These are phyloP conservation scores for Antennarius striatus DNA, from an alignment of 2,113 vertebrate species.

Conservation along the genomic window DNA sequence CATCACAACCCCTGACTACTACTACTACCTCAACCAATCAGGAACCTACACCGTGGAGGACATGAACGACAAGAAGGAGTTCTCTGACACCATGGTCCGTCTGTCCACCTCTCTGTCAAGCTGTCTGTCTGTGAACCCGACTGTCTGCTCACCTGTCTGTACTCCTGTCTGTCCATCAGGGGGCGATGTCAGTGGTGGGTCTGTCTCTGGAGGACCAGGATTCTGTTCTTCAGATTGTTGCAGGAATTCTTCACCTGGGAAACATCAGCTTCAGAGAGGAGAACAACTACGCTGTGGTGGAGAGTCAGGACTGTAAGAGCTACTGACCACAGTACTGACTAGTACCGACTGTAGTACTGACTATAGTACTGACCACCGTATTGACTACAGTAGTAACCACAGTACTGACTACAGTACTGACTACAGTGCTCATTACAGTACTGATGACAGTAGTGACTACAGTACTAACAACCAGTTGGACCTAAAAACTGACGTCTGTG, in stretches of 20 bases:
- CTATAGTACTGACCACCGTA: too few species aligned
- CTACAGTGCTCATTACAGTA: too few species aligned
- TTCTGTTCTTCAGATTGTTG: slow-evolving; percentile 82
- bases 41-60: slow-evolving; percentile 83
- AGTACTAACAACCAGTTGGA: too few species aligned
- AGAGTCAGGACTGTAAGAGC: slow-evolving; percentile 83
- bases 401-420: too few species aligned
- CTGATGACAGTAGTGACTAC: neutral
- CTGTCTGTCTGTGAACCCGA: neutral
- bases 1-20: slow-evolving; percentile 83
- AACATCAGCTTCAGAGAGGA: slow-evolving; percentile 84
- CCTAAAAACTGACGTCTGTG: too few species aligned
- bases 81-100: slow-evolving; percentile 81
- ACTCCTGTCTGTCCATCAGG: slow-evolving; percentile 51
- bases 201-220: slow-evolving; percentile 78
- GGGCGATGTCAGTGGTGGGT: slow-evolving; percentile 83
- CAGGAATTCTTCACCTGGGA: slow-evolving; percentile 84
- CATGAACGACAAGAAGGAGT: slow-evolving; percentile 81
- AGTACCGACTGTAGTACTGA: neutral
- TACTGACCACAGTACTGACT: neutral
- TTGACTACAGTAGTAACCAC: too few species aligned
- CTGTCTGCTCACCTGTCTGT: neutral
- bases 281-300: slow-evolving; percentile 84
- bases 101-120: neutral
- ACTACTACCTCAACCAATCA: slow-evolving; percentile 85